A percentile compares a stretch with the other conserved stretches of the same genome.
phyloP scores from a whole-genome alignment of 1,140 invertebrate genomes.

The Drosophila leontia region DNA sequence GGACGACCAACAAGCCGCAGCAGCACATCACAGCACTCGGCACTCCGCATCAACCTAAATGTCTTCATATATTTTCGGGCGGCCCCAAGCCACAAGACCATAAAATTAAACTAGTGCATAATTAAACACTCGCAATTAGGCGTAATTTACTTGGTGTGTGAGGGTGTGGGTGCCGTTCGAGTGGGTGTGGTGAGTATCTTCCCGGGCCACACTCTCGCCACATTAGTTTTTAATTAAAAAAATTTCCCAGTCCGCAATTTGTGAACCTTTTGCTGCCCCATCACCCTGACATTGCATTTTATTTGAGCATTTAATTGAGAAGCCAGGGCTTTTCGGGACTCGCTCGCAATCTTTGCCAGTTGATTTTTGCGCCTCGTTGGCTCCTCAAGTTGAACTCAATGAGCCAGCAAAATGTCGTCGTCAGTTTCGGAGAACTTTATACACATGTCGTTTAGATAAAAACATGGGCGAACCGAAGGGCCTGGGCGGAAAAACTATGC shows the following conservation, averaged over 20 bases:
- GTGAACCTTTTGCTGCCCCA: constrained; percentile 35
- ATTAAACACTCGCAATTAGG: constrained; percentile 85
- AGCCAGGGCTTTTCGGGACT: constrained; percentile 21
- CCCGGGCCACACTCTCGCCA: constrained; percentile 70
- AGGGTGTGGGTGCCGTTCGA: not conserved
- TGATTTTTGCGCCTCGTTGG: constrained; percentile 56
- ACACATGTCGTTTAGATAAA: constrained; percentile 57
- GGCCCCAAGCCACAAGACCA: constrained; percentile 71
- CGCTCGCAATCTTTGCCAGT: constrained; percentile 35
- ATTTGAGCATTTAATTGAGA: constrained; percentile 37
- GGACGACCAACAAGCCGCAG: constrained; percentile 19
- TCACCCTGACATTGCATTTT: constrained; percentile 52
- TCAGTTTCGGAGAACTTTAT: constrained; percentile 14
- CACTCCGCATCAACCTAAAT: constrained; percentile 25
- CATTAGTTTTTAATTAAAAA: constrained; percentile 85
- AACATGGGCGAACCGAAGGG: not conserved
- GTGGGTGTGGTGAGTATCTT: constrained; percentile 28
- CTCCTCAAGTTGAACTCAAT: constrained; percentile 31
- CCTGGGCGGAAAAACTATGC: constrained; percentile 14
- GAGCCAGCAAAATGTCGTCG: constrained; percentile 45
- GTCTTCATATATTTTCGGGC: constrained; percentile 52
- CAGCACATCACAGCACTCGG: constrained; percentile 39
- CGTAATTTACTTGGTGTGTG: constrained; percentile 81
- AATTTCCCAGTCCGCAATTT: constrained; percentile 66
- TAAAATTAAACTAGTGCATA: constrained; percentile 85